Evolutionary conservation across 2,888 invertebrate species (phyloP).

Genomic region (Rhyacophila evoluta): DNA sequence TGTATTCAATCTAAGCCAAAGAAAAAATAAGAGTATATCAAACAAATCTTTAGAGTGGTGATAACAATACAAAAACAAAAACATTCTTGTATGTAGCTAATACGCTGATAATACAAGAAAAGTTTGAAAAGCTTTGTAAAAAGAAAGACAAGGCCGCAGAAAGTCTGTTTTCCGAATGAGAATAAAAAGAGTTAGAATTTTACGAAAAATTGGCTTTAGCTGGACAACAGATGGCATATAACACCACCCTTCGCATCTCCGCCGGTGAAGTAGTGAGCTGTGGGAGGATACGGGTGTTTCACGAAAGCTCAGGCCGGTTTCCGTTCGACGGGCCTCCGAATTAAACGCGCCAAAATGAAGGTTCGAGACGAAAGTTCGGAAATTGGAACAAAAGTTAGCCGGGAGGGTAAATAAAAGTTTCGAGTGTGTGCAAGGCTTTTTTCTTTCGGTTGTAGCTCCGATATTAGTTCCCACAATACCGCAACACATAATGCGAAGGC

Average conservation of each 20-base stretch:
- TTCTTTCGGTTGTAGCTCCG: neutral
- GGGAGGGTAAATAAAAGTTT: constrained; percentile 46
- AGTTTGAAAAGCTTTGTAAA: neutral
- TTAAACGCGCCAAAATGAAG: constrained; percentile 1
- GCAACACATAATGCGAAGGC: neutral
- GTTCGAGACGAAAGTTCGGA: constrained; percentile 27
- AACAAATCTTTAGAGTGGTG: no score
- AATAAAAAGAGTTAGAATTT: constrained; percentile 11
- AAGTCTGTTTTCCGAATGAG: neutral
- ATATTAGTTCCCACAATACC: neutral
- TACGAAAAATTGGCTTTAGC: constrained; percentile 13
- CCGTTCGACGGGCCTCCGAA: constrained; percentile 3
- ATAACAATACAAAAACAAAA: no score
- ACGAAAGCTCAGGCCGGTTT: neutral
- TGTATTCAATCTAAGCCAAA: no score
- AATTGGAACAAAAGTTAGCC: constrained; percentile 37
- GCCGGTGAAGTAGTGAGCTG: neutral
- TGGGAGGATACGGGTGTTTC: neutral
- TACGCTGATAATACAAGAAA: no score
- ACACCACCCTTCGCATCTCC: neutral
- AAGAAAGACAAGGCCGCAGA: neutral
- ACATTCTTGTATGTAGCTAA: no score
- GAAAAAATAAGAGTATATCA: no score
- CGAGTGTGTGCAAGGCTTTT: neutral
- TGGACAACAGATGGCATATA: constrained; percentile 14